Base-by-base conservation (phyloP, 2,797 vertebrate genomes). In the Scarus forsteni region DNA sequence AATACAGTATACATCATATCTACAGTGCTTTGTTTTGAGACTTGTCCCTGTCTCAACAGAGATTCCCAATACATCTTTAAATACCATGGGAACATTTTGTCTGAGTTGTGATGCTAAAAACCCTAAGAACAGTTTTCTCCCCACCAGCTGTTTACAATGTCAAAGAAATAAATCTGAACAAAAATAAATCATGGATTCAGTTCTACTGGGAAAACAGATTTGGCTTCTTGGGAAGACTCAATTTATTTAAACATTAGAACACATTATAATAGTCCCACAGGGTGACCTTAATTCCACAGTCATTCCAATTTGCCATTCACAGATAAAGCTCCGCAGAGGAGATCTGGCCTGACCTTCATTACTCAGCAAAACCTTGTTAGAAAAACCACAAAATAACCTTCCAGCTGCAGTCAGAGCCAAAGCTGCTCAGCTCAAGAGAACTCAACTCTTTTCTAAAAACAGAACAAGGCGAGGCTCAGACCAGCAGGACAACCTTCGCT, bases 331-430 rank as follows among this genome's bases (percentile, higher is more conserved):
- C n/a, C 0, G 8, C 51, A 62, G 27, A 71, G 66, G 64, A 42
- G 62, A 80, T 50, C 71, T 70, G 38, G 58, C 60, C 59, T 57
- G 79, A 88, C 86, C 81, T 85, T 85, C 84, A 87, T 83, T 70
- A 81, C 75, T 79, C 84, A 84, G 77, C 81, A 83, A 45, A 84
- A 80, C 66, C 53, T 39, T 56, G 73, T 86, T 62, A 73, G 62
- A 71, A 67, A 62, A 67, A 62, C 76, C 48, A 45, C n/a, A 44
- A 62, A 75, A 72, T 66, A 63, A 78, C 66, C 78, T 66, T 66
- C 40, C 34, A 8, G n/a, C 35, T 45, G 9, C 73, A 42, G 43
- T 59, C 38, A 69, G 71, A 66, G 27, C 70, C 73, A 65, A 66
- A 57, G 27, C 51, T 74, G 59, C 77, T n/a, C 42, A 4, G 68